Percentiles rank a stretch among this genome's conserved stretches.
These are phyloP conservation scores for Eudyptes chrysolophus DNA, from an alignment of 2,113 vertebrate species.

Conservation along the genomic window DNA sequence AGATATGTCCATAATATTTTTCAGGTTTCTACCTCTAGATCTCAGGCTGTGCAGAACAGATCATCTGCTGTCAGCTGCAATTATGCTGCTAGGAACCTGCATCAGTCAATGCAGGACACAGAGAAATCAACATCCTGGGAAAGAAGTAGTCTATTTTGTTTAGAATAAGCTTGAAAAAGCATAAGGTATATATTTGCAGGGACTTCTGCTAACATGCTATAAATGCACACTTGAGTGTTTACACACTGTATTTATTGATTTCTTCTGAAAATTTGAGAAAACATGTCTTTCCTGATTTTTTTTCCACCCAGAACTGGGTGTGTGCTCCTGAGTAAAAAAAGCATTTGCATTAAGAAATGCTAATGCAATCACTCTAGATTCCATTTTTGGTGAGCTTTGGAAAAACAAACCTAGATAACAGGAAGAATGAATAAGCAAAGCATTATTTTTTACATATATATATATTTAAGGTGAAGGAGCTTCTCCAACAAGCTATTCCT, in stretches of 20 bases:
- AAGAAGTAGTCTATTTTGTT: background rate
- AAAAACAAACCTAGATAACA: background rate
- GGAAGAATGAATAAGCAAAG: background rate
- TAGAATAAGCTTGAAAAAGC: background rate
- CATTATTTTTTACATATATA: background rate
- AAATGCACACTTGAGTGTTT: background rate
- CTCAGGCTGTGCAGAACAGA: background rate
- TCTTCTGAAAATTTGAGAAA: background rate
- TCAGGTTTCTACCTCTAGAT: background rate
- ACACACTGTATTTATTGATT: background rate
- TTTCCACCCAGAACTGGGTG: background rate
- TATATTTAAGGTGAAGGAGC: background rate
- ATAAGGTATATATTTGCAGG: background rate
- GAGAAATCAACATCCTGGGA: background rate
- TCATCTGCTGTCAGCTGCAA: background rate
- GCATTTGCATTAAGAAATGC: background rate
- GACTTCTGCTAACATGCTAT: background rate
- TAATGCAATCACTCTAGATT: background rate
- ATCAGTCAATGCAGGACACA: background rate
- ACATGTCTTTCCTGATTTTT: background rate
- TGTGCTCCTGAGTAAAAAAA: background rate
- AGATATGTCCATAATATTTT: background rate
- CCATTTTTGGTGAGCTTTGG: background rate
- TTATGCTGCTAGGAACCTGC: background rate
- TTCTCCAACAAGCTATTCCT: background rate